These are phyloP conservation scores for Lamproptera curius DNA, from an alignment of 2,888 invertebrate genomes.

Conservation along the genomic window DNA sequence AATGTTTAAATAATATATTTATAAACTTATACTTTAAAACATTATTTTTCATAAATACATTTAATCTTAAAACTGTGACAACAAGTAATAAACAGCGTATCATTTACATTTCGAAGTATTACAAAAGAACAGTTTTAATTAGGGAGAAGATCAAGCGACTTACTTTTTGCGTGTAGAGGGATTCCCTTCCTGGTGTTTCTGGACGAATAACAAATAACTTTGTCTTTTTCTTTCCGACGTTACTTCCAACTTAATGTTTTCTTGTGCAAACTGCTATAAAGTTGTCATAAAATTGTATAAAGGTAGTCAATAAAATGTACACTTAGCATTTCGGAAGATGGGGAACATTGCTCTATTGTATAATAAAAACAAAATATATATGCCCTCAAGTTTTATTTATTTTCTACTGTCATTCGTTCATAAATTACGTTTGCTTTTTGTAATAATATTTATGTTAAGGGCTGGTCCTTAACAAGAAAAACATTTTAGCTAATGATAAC, in stretches of 20 bases:
- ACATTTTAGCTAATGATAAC: too few species aligned
- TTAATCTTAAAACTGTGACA: too few species aligned
- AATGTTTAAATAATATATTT: too few species aligned
- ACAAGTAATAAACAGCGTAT: too few species aligned
- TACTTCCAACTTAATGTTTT: conserved; percentile 51
- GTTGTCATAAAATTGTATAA: conserved; percentile 66
- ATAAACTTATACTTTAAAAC: too few species aligned
- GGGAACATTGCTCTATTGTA: conserved; percentile 54
- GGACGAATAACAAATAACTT: background rate
- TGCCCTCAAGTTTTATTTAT: conserved; percentile 22
- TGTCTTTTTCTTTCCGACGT: conserved; percentile 31
- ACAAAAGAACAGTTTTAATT: too few species aligned
- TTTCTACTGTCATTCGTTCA: conserved; percentile 16
- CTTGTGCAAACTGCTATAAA: conserved; percentile 66
- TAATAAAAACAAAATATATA: conserved; percentile 39
- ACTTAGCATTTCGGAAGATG: conserved; percentile 56
- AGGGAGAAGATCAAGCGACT: background rate
- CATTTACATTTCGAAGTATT: too few species aligned
- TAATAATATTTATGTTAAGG: too few species aligned
- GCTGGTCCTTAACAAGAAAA: too few species aligned
- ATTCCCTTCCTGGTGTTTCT: too few species aligned
- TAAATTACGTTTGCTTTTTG: conserved; percentile 17
- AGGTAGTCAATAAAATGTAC: conserved; percentile 65
- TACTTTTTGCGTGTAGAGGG: too few species aligned
- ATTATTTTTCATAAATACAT: too few species aligned